Percentiles rank a stretch among this genome's conserved stretches.
These are phyloP conservation scores for Ormyrus rosae DNA, from an alignment of 2,888 invertebrate species.

Conservation along the genomic window DNA sequence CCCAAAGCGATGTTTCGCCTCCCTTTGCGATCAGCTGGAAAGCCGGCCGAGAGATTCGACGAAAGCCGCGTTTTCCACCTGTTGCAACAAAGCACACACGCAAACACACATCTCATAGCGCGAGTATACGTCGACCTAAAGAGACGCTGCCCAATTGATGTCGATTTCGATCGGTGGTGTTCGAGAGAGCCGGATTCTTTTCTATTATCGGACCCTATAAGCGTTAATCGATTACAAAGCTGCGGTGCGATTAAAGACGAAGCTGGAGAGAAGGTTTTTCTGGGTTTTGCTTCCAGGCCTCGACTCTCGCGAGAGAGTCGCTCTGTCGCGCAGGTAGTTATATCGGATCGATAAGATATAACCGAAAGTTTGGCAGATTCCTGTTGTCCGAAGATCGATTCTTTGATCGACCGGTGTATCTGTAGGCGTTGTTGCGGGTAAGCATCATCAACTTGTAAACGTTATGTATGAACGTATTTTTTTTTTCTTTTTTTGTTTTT, in stretches of 20 bases:
- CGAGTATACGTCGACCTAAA: background rate
- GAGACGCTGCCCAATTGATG: slow-evolving; percentile 63
- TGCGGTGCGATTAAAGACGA: slow-evolving; percentile 43
- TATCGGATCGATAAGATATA: background rate
- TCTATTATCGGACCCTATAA: too few species aligned
- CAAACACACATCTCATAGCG: background rate
- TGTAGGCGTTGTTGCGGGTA: too few species aligned
- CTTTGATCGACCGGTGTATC: too few species aligned
- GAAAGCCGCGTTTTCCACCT: too few species aligned
- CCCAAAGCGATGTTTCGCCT: background rate
- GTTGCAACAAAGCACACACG: too few species aligned
- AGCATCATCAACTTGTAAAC: slow-evolving; percentile 37
- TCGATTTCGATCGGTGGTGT: background rate
- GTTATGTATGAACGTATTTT: background rate
- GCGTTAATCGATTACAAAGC: background rate
- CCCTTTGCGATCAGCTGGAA: slow-evolving; percentile 11
- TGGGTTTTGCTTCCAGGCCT: slow-evolving; percentile 55
- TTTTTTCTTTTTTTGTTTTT: slow-evolving; percentile 1
- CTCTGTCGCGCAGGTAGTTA: slow-evolving; percentile 24
- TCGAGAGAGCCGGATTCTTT: background rate
- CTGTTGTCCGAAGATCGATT: too few species aligned
- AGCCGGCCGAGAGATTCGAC: too few species aligned
- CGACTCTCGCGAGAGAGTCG: slow-evolving; percentile 28
- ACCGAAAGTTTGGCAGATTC: too few species aligned
- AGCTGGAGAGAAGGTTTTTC: slow-evolving; percentile 56